A percentile compares a stretch with the other conserved stretches of the same genome.
These are phyloP conservation scores for Mizuhopecten yessoensis DNA, from an alignment of 1,140 invertebrate genomes.

Conservation along the genomic window DNA sequence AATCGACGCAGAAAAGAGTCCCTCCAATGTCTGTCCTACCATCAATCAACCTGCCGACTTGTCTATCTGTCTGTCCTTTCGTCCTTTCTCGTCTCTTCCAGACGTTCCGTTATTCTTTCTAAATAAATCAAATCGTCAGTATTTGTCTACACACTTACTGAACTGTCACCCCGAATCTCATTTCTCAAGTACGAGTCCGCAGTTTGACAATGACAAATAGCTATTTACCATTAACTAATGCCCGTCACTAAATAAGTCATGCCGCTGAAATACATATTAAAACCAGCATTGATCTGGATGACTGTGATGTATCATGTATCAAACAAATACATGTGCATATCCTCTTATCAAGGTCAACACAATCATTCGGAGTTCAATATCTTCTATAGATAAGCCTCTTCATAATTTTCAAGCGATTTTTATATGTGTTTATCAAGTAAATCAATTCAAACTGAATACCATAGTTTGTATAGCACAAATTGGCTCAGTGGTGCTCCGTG, in stretches of 20 bases:
- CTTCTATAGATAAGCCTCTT: no score
- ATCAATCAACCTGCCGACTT: neutral
- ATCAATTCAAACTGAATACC: no score
- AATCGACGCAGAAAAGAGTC: neutral
- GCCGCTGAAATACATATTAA: constrained; percentile 3
- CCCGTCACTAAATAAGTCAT: neutral
- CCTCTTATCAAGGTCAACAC: neutral
- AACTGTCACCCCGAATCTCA: neutral
- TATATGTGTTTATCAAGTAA: no score
- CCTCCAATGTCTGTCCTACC: neutral
- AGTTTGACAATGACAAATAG: neutral
- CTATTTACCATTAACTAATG: neutral
- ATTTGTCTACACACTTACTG: neutral
- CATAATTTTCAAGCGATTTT: no score
- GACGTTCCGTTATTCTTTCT: constrained; percentile 1
- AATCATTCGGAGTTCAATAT: neutral
- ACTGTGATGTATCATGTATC: neutral
- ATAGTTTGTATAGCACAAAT: no score
- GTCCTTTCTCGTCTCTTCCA: neutral
- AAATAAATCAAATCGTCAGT: neutral
- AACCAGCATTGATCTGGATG: neutral
- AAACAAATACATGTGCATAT: neutral
- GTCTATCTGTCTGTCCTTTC: neutral
- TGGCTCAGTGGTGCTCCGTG: no score
- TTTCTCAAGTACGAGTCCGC: neutral